A percentile compares a stretch with the other conserved stretches of the same genome.
Conservation (phyloP, 2,888 invertebrate genomes). For the Homarus gammarus region DNA sequence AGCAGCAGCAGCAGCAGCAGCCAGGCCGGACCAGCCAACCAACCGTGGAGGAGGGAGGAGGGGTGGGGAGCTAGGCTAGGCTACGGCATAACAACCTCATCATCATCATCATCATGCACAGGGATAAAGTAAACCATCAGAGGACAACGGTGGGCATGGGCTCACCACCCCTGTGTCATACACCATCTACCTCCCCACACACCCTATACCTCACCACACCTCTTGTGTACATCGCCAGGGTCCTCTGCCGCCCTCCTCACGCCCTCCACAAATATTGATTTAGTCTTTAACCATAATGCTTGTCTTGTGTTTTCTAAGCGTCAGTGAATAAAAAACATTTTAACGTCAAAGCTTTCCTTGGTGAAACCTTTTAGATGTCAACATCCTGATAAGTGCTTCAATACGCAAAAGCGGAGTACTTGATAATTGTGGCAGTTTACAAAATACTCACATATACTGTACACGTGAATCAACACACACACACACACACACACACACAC, state of each 20-base stretch:
- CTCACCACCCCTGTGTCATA: not conserved
- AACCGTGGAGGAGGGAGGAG: slow-evolving; percentile 15
- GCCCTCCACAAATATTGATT: not conserved
- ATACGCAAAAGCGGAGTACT: too few relatives aligned
- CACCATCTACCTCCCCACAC: not conserved
- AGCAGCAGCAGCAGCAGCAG: slow-evolving; percentile 63
- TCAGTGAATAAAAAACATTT: too few relatives aligned
- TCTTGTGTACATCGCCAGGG: not conserved
- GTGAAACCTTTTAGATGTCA: too few relatives aligned
- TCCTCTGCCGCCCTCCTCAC: not conserved
- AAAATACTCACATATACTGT: too few relatives aligned
- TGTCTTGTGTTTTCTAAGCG: not conserved
- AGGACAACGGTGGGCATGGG: slow-evolving; percentile 1
- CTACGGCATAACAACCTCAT: slow-evolving; percentile 46
- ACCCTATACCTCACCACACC: not conserved
- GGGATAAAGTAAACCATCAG: slow-evolving; percentile 31
- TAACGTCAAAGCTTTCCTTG: too few relatives aligned
- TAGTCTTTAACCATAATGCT: too few relatives aligned
- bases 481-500: not conserved
- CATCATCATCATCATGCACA: slow-evolving; percentile 52
- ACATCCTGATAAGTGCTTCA: too few relatives aligned
- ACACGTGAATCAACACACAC: not conserved
- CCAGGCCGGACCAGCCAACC: slow-evolving; percentile 31
- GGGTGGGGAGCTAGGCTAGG: slow-evolving; percentile 51
- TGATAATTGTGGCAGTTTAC: too few relatives aligned